A percentile compares a stretch with the other conserved stretches of the same genome.
Conservation (phyloP, 2,888 invertebrate genomes). For the Hofmannophila pseudospretella region DNA sequence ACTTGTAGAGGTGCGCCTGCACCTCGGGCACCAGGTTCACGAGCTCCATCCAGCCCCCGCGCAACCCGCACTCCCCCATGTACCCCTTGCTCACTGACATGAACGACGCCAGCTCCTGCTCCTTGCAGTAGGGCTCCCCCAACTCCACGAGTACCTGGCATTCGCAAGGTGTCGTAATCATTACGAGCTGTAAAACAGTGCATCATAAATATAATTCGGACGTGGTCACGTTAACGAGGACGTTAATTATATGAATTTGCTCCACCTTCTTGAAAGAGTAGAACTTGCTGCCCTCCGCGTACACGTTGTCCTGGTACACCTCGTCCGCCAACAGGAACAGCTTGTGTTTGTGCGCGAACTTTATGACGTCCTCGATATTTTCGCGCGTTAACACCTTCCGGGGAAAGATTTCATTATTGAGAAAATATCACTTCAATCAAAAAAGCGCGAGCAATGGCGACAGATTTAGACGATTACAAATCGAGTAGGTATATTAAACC, state of each 20-base stretch:
- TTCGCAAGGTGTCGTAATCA: no score
- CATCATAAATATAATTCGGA: no score
- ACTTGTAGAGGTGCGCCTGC: conserved; percentile 84
- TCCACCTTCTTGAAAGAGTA: conserved; percentile 93
- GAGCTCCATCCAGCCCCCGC: conserved; percentile 94
- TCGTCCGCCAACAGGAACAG: conserved; percentile 92
- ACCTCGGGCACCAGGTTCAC: conserved; percentile 86
- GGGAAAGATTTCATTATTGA: no score
- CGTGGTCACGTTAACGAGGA: no score
- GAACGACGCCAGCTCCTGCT: conserved; percentile 92
- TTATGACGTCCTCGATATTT: conserved; percentile 91
- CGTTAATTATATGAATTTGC: no score
- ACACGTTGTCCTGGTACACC: conserved; percentile 96
- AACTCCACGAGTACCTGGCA: conserved; percentile 84
- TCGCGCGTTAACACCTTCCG: conserved; percentile 83
- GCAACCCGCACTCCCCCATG: conserved; percentile 92
- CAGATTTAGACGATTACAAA: no score
- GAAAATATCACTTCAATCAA: no score
- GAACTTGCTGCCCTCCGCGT: conserved; percentile 88
- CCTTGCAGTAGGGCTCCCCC: conserved; percentile 86
- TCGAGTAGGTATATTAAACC: no score
- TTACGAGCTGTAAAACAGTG: no score
- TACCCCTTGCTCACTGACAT: conserved; percentile 96
- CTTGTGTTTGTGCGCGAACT: conserved; percentile 89
- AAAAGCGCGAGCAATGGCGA: no score